These are phyloP conservation scores for Lymantria dispar DNA, from an alignment of 2,888 invertebrate species.

Conservation along the genomic window DNA sequence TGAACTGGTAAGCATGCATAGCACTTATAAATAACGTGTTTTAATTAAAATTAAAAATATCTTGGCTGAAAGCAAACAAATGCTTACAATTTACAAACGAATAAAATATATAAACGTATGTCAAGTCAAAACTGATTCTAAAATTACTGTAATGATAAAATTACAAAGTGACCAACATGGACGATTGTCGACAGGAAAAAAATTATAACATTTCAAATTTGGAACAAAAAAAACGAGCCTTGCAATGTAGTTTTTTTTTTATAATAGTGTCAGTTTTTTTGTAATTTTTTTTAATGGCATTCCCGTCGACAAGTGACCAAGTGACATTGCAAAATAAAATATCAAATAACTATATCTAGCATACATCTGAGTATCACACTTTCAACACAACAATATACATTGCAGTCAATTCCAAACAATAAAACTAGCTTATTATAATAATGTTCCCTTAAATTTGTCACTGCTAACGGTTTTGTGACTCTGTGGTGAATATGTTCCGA, in stretches of 20 bases:
- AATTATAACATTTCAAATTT: neutral
- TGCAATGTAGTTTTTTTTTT: too few species aligned
- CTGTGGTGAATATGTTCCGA: slow-evolving; percentile 21
- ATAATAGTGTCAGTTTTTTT: slow-evolving; percentile 10
- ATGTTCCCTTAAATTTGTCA: slow-evolving; percentile 31
- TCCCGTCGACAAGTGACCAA: neutral
- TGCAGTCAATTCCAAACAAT: slow-evolving; percentile 42
- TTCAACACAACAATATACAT: slow-evolving; percentile 33
- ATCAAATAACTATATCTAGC: slow-evolving; percentile 45
- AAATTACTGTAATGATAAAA: slow-evolving; percentile 28
- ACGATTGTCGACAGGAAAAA: slow-evolving; percentile 6
- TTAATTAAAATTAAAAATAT: slow-evolving; percentile 38
- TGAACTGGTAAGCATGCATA: slow-evolving; percentile 82
- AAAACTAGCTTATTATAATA: slow-evolving; percentile 29
- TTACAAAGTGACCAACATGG: slow-evolving; percentile 14
- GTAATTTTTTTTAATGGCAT: neutral
- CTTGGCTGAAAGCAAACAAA: slow-evolving; percentile 79
- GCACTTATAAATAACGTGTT: slow-evolving; percentile 57
- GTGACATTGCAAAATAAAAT: slow-evolving; percentile 30
- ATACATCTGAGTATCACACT: slow-evolving; percentile 58
- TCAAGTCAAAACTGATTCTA: slow-evolving; percentile 28
- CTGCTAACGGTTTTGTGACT: slow-evolving; percentile 33
- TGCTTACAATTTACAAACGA: slow-evolving; percentile 81
- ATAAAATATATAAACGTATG: slow-evolving; percentile 33
- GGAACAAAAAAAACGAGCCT: neutral